phyloP scores from a whole-genome alignment of 2,113 vertebrate species.

The Coptodon rendalli region DNA sequence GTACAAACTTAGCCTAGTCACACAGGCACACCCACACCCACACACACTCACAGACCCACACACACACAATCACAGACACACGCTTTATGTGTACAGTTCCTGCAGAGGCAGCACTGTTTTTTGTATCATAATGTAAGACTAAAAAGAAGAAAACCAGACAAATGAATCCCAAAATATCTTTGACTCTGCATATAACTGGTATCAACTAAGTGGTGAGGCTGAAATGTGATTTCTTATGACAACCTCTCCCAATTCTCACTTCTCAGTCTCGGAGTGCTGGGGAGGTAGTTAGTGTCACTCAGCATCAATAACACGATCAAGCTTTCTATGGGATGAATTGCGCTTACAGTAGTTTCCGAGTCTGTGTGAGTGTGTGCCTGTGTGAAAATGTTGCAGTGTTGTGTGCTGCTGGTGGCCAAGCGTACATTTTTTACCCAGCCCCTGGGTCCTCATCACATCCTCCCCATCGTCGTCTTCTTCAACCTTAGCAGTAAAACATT shows the following conservation, averaged over 20 bases:
- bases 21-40: neutral
- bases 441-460: constrained; percentile 2
- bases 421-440: neutral
- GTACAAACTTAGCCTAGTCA: neutral
- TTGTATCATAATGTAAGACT: neutral
- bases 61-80: neutral
- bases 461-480: constrained; percentile 32
- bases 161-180: neutral
- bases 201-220: neutral
- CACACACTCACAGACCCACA: neutral
- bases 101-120: neutral
- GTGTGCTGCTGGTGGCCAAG: neutral
- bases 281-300: constrained; percentile 54
- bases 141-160: neutral
- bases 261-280: neutral
- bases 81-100: neutral
- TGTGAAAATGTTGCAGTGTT: neutral
- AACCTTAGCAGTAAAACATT: neutral
- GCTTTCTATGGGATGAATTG: neutral
- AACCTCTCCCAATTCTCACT: neutral
- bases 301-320: constrained; percentile 37
- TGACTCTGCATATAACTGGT: neutral
- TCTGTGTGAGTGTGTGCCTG: neutral
- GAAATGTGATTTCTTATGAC: constrained; percentile 35
- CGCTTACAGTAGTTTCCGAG: neutral